Percentiles rank a stretch among this genome's conserved stretches.
These are phyloP conservation scores for Andrena cerasifolii DNA, from an alignment of 1,140 invertebrate species.

Conservation along the genomic window DNA sequence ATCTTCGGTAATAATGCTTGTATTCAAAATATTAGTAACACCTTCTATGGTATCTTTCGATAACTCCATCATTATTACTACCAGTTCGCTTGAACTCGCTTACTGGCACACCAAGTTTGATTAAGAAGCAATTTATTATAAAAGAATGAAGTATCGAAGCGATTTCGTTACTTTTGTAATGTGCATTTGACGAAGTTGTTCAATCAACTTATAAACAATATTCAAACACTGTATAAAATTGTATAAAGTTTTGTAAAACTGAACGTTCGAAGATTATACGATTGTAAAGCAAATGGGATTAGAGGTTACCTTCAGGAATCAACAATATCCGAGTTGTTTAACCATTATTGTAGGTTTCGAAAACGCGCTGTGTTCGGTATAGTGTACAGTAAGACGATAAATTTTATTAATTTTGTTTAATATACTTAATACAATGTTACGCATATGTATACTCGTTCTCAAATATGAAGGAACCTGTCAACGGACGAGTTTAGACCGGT, in stretches of 20 bases:
- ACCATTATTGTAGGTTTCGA: background rate
- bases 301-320: constrained; percentile 14
- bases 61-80: constrained; percentile 76
- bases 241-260: background rate
- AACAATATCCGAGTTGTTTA: background rate
- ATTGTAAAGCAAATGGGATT: background rate
- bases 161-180: background rate
- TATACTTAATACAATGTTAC: too few relatives aligned
- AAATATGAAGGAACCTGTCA: too few relatives aligned
- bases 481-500: too few relatives aligned
- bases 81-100: constrained; percentile 77
- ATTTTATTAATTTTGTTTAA: too few relatives aligned
- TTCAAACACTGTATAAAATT: background rate
- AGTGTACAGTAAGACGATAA: too few relatives aligned
- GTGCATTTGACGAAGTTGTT: background rate
- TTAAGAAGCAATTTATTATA: too few relatives aligned
- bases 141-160: too few relatives aligned
- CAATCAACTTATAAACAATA: background rate
- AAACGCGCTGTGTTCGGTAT: background rate
- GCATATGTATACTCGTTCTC: too few relatives aligned
- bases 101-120: background rate
- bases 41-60: constrained; percentile 63
- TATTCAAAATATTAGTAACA: constrained; percentile 68
- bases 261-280: background rate
- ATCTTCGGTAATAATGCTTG: constrained; percentile 73